Base-by-base conservation (phyloP, 53 echinoderm and acorn worm species). In the Holothuria leucospilota region DNA sequence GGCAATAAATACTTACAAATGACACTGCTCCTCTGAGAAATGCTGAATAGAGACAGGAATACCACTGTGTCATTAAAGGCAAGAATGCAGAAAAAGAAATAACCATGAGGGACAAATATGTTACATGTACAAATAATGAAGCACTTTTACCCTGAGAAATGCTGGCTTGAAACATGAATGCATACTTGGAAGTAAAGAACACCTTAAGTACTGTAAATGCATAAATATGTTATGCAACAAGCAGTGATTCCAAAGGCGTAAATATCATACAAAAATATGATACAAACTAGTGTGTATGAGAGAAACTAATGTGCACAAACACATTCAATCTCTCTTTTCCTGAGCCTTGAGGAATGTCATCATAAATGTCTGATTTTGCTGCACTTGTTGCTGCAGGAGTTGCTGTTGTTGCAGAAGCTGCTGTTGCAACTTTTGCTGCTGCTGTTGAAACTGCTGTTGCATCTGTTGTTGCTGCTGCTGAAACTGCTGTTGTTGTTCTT, bases 381-480 rank as follows among this genome's bases (percentile, higher is more conserved):
- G 49, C 4, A 6, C 49, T 49, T 49, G 88, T 59, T 82, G 82
- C 63, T 18, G 39, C 39, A 82, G 4, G 27, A 60, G 34, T 26
- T 82, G 61, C 13, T 72, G 51, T 59, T 83, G 84, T 49, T 71
- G 84, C 29, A 71, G 41, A 26, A 71, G 28, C 25, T 81, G 81
- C 34, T 81, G 64, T 71, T 71, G 69, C 51, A 88, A 49, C 62
- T 63, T 64, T 74, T 87, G 87, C 39, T 87, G 87, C 59, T 88
- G 88, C 59, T 69, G 88, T 11, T 24, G 29, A n/a, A 59, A 62
- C 69, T 82, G 88, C 20, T 72, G 66, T 53, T 82, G 83, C 59
- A 59, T 29, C 61, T 82, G 88, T 25, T 82, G 66, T 53, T 82
- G 83, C 26, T 73, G 74, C 16, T 72, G 8, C 30, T 7, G 5